Percentiles rank a stretch among this genome's conserved stretches.
phyloP scores from a whole-genome alignment of 2,888 invertebrate species.

The Drosophila flavopinicola region DNA sequence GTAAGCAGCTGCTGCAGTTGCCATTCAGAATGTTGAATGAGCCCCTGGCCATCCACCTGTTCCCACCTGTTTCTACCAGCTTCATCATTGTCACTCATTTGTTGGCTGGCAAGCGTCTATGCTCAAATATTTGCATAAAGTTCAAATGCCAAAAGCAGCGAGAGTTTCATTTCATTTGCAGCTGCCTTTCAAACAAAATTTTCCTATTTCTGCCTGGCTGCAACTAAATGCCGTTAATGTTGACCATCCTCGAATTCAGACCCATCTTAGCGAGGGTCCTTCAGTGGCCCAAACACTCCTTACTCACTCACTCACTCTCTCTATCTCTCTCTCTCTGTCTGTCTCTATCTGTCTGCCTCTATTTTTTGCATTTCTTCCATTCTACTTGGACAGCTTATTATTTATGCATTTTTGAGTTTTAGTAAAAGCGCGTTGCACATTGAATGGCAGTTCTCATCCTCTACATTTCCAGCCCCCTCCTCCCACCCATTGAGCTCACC shows the following conservation, averaged over 20 bases:
- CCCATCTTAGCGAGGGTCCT: conserved; percentile 20
- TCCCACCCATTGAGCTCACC: conserved; percentile 4
- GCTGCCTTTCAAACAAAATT: conserved; percentile 8
- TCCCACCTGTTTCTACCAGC: background rate
- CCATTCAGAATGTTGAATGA: conserved; percentile 28
- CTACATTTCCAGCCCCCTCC: background rate
- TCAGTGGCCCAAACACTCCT: conserved; percentile 29
- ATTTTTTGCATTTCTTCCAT: background rate
- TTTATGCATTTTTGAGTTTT: conserved; percentile 69
- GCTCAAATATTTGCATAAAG: conserved; percentile 41
- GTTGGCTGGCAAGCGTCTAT: conserved; percentile 11
- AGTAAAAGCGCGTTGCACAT: conserved; percentile 67
- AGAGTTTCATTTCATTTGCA: conserved; percentile 17
- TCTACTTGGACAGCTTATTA: conserved; percentile 44
- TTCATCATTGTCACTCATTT: conserved; percentile 46
- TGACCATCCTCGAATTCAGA: conserved; percentile 18
- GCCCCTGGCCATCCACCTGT: background rate
- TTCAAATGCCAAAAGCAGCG: conserved; percentile 23
- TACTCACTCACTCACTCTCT: no score
- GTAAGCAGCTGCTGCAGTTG: conserved; percentile 21
- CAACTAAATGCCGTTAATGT: conserved; percentile 46
- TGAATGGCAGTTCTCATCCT: conserved; percentile 26
- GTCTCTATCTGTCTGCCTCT: background rate
- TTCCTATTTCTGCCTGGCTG: conserved; percentile 52
- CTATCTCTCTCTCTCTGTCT: background rate